Conservation (phyloP, 2,113 vertebrate genomes). For the Corythornis madagascariensis region DNA sequence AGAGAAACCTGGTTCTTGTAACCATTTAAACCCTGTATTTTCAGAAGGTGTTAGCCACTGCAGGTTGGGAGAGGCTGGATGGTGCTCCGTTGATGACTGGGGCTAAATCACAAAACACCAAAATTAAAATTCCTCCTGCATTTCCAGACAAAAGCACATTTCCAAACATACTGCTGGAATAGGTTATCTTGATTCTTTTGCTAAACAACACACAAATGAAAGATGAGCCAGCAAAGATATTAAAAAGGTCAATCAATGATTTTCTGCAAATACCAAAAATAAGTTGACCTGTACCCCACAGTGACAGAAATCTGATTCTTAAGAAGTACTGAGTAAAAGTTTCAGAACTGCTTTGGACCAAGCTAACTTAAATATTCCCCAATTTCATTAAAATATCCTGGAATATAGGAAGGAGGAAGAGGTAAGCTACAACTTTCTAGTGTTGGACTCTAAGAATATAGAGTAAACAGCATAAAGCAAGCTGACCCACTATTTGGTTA, state of each 20-base stretch:
- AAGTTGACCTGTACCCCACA: background rate
- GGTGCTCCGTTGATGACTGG: background rate
- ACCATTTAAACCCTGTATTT: background rate
- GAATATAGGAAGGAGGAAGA: background rate
- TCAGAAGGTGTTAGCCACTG: background rate
- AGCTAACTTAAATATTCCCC: background rate
- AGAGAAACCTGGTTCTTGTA: background rate
- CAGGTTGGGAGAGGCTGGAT: background rate
- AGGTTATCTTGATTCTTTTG: background rate
- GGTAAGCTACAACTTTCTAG: background rate
- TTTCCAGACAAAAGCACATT: background rate
- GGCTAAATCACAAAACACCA: background rate
- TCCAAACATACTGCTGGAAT: background rate
- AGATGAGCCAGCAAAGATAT: background rate
- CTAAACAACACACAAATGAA: background rate
- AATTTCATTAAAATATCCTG: background rate
- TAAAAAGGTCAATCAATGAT: background rate
- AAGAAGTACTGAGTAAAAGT: background rate
- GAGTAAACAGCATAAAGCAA: background rate
- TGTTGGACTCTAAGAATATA: background rate
- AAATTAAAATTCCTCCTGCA: background rate
- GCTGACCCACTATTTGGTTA: background rate
- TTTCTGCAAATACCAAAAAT: background rate
- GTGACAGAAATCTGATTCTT: background rate
- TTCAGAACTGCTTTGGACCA: background rate